Evolutionary conservation across 2,113 vertebrate genomes (phyloP).

Genomic region (Tonatia bakeri): DNA sequence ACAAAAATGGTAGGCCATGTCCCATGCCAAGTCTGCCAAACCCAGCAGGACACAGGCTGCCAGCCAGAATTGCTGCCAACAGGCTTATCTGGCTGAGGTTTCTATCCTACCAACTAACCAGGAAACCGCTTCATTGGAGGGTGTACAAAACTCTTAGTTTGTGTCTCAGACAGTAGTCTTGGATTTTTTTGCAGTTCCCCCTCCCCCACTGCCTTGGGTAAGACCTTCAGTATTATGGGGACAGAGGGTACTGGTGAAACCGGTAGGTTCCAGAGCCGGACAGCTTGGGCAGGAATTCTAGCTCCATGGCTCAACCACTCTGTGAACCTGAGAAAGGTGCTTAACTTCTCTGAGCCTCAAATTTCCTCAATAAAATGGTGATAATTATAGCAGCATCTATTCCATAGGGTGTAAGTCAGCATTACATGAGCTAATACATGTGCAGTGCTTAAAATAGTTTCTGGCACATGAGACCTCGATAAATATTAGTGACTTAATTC

Average conservation of each 20-base stretch:
- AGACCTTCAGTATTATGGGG: neutral
- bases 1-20: conserved; percentile 53
- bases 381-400: neutral
- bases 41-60: conserved; percentile 58
- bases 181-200: neutral
- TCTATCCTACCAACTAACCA: conserved; percentile 60
- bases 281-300: neutral
- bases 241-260: rapidly evolving
- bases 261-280: no score
- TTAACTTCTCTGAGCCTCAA: neutral
- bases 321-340: neutral
- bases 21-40: conserved; percentile 67
- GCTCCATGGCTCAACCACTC: neutral
- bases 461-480: neutral
- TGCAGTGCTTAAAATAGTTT: neutral
- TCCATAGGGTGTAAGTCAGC: neutral
- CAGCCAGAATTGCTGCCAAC: conserved; percentile 63
- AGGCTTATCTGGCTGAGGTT: conserved; percentile 7
- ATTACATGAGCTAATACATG: neutral
- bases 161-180: neutral
- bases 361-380: neutral
- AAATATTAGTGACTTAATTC: neutral
- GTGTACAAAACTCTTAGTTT: neutral
- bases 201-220: neutral
- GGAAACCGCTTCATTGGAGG: neutral